A percentile compares a stretch with the other conserved stretches of the same genome.
phyloP scores from a whole-genome alignment of 2,888 invertebrate genomes.

The Agrochola macilenta region DNA sequence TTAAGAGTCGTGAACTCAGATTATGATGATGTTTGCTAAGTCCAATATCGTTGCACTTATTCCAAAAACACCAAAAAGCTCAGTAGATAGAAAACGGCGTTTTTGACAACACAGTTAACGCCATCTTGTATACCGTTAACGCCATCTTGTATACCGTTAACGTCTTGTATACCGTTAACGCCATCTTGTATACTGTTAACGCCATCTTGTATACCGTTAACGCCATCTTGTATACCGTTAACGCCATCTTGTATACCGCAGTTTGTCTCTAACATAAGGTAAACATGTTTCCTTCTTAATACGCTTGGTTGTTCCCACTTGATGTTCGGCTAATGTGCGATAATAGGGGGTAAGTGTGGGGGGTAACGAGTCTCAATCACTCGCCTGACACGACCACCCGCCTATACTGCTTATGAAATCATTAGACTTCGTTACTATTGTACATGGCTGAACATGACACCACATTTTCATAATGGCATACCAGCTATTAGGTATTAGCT shows the following conservation, averaged over 20 bases:
- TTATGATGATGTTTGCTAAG: not conserved
- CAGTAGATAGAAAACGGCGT: not conserved
- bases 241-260: conserved; percentile 16
- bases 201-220: too few relatives aligned
- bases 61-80: not conserved
- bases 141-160: not conserved
- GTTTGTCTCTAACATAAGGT: conserved; percentile 38
- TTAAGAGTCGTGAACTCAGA: not conserved
- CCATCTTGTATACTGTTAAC: not conserved
- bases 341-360: conserved; percentile 67
- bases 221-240: too few relatives aligned
- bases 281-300: conserved; percentile 59
- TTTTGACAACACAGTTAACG: not conserved
- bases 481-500: conserved; percentile 18
- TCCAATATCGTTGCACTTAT: not conserved
- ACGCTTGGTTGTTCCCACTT: conserved; percentile 70
- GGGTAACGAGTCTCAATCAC: conserved; percentile 68
- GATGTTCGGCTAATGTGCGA: conserved; percentile 76
- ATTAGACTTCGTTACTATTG: conserved; percentile 53
- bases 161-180: not conserved
- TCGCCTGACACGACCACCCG: conserved; percentile 53
- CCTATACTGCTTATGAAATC: conserved; percentile 54
- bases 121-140: not conserved
- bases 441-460: conserved; percentile 22
- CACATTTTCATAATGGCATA: conserved; percentile 32